Evolutionary conservation across 1,140 invertebrate genomes (phyloP).

Genomic region (Pogonomyrmex californicus): DNA sequence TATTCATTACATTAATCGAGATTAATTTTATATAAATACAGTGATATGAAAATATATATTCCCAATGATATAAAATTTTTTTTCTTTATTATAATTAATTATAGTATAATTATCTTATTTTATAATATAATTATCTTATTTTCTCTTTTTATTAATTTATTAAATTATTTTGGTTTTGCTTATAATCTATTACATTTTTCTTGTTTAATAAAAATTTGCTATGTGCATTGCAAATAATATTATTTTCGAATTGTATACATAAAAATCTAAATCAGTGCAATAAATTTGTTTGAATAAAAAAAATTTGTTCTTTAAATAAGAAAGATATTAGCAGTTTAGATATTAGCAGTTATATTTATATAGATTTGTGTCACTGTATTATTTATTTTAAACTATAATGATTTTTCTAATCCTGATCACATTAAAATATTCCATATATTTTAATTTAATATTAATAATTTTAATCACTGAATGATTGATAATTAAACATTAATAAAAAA

Average conservation of each 20-base stretch:
- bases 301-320: neutral
- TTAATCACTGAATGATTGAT: too few relatives aligned
- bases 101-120: too few relatives aligned
- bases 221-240: neutral
- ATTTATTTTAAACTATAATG: constrained; percentile 21
- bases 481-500: too few relatives aligned
- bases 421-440: constrained; percentile 37
- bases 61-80: neutral
- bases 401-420: neutral
- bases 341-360: neutral
- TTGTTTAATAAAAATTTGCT: neutral
- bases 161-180: neutral
- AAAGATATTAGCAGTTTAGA: neutral
- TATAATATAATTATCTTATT: too few relatives aligned
- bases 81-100: neutral
- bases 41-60: neutral
- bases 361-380: constrained; percentile 10
- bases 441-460: neutral
- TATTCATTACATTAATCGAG: neutral
- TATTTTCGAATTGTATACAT: neutral
- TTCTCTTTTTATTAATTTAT: too few relatives aligned
- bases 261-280: neutral
- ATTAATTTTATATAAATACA: constrained; percentile 36
- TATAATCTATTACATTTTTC: constrained; percentile 1
- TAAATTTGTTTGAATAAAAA: neutral